Conservation (phyloP, 2,113 vertebrate species). For the Malaclemys terrapin region DNA sequence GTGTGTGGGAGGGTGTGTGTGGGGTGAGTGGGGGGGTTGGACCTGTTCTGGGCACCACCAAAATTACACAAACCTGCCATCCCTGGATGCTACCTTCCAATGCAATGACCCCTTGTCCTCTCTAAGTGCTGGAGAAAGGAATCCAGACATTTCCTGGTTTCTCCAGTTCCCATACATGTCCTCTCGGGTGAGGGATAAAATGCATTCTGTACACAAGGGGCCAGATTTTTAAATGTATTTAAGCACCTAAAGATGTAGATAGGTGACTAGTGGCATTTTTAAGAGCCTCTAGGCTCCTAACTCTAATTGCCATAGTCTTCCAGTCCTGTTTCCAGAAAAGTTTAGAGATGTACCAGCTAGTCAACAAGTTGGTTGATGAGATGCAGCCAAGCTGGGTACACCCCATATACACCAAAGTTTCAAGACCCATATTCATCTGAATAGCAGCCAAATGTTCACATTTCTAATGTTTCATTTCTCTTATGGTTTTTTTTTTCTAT, state of each 20-base stretch:
- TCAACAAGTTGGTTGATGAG: not conserved
- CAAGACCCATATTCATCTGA: not conserved
- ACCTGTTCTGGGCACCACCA: no score
- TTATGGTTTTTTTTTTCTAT: not conserved
- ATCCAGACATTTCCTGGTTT: not conserved
- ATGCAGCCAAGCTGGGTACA: not conserved
- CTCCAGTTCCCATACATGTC: not conserved
- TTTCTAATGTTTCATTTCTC: not conserved
- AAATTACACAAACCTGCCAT: no score
- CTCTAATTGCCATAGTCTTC: not conserved
- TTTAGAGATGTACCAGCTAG: not conserved
- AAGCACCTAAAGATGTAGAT: not conserved
- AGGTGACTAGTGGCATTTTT: not conserved
- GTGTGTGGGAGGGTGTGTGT: no score
- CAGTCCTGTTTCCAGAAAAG: not conserved
- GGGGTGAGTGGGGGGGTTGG: no score
- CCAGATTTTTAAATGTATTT: not conserved
- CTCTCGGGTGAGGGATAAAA: not conserved
- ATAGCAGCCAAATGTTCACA: not conserved
- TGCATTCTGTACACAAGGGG: rapidly evolving
- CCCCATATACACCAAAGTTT: not conserved
- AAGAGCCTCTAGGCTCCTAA: not conserved
- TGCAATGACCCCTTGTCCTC: not conserved
- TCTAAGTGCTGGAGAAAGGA: not conserved
- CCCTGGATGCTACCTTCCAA: no score